These are phyloP conservation scores for Clarias platycephalus DNA, from an alignment of 2,797 vertebrate species.

Conservation along the genomic window DNA sequence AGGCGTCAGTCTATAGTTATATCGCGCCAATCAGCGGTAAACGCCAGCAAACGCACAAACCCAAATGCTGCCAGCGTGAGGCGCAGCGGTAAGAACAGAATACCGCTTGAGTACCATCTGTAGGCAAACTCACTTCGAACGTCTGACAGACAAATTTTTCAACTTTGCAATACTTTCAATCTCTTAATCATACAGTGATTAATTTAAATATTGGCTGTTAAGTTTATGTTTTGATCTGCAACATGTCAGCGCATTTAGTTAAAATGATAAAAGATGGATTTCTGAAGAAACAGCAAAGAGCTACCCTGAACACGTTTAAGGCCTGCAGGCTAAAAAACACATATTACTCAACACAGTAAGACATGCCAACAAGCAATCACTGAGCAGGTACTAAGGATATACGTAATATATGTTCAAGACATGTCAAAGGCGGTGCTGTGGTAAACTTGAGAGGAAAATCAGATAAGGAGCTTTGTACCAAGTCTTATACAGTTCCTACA, in stretches of 20 bases:
- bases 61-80: too few relatives aligned
- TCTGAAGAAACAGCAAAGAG: constrained; percentile 13
- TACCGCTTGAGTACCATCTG: too few relatives aligned
- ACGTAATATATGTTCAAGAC: neutral
- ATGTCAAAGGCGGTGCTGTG: neutral
- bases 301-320: constrained; percentile 18
- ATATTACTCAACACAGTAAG: constrained; percentile 7
- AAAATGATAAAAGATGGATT: constrained; percentile 30
- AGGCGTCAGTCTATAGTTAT: too few relatives aligned
- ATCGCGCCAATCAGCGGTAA: too few relatives aligned
- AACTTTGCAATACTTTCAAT: neutral
- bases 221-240: neutral
- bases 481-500: neutral
- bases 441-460: neutral
- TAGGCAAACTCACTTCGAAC: neutral
- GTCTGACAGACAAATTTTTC: neutral
- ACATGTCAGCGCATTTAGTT: neutral
- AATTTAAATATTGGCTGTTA: neutral
- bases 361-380: constrained; percentile 25
- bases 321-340: constrained; percentile 30
- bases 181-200: neutral
- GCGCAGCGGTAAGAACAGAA: too few relatives aligned
- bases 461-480: constrained; percentile 9
- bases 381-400: neutral
- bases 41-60: too few relatives aligned